Evolutionary conservation across 1,140 invertebrate genomes (phyloP), one percentile per base, ranked within the genome.

Genomic region (Oncopeltus fasciatus): DNA sequence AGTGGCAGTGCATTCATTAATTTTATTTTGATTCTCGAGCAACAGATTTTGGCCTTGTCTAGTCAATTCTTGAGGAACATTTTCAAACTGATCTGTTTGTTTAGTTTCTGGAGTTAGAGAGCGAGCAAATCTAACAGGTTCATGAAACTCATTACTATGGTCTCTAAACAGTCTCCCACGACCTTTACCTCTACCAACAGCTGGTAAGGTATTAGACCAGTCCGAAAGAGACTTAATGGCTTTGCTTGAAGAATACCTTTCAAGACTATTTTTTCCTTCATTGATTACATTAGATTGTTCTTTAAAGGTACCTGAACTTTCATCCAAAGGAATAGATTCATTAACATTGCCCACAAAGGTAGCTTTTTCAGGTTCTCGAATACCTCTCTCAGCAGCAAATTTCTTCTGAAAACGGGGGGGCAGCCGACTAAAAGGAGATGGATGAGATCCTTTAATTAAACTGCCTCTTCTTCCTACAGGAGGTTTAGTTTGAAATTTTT

Each of bases 351-450:
- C 59, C 21, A 26, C 24, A 29, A 12, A 33, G 26, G 46, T 26
- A 20, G 16, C 21, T 18, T 11, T 49, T 18, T 18, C 5, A 3
- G 8, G 11, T n/a, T 60, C 59, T 18, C 38, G 20, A 28, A 60
- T 29, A 14, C 5, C 27, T 16, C 38, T 49, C 16, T 60, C 59
- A n/a, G 43, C 44, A 4, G 49, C 16, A 44, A 12, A 44, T 46
- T 62, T 56, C 24, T 57, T 62, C n/a, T 57, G 33, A 31, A 56
- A 20, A 20, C 49, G 29, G 5, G 61, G 61, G 3, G 61, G 33
- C 11, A 56, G 29, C 12, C 11, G 31, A 33, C 33, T 28, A 33
- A 57, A 57, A 57, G 56, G 56, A 20, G 18, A 49, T 18, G 28
- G 56, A 16, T 57, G 29, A 27, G 28, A 2, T 2, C 4, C 18